These are phyloP conservation scores for Eurypyga helias DNA, from an alignment of 2,113 vertebrate genomes.

Conservation along the genomic window DNA sequence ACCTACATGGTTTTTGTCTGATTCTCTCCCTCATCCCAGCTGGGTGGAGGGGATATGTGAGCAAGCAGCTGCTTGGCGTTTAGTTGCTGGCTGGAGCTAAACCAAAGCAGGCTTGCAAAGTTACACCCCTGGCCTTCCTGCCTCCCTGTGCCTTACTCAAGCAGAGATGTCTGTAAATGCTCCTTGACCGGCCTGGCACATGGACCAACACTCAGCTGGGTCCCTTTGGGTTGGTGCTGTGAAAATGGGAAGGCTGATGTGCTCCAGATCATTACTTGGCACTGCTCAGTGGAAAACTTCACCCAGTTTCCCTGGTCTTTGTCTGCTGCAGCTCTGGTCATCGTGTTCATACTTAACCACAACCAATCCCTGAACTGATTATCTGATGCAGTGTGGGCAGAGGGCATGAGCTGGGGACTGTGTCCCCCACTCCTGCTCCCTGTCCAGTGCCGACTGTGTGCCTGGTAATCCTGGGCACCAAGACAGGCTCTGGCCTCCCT, in stretches of 20 bases:
- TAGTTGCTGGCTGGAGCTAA: too few relatives aligned
- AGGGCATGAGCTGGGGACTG: neutral
- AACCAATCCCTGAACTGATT: neutral
- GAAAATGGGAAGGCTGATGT: neutral
- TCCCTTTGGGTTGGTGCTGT: neutral
- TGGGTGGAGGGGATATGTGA: too few relatives aligned
- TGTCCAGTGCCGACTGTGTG: accelerated
- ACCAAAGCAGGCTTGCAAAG: neutral
- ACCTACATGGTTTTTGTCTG: too few relatives aligned
- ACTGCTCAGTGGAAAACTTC: neutral
- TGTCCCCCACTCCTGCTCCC: neutral
- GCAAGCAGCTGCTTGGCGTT: too few relatives aligned
- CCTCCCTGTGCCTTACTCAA: neutral
- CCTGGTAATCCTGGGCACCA: neutral
- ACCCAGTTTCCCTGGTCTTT: neutral
- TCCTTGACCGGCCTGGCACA: neutral
- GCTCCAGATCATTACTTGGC: neutral
- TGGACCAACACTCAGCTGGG: neutral
- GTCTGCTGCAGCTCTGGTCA: accelerated
- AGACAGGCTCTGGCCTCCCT: neutral
- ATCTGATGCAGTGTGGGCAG: neutral
- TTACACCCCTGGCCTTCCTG: neutral
- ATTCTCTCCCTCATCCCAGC: too few relatives aligned
- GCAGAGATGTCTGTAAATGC: neutral
- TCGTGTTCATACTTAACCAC: neutral